Conservation (phyloP, 2,888 invertebrate genomes). For the Synanthedon formicaeformis region DNA sequence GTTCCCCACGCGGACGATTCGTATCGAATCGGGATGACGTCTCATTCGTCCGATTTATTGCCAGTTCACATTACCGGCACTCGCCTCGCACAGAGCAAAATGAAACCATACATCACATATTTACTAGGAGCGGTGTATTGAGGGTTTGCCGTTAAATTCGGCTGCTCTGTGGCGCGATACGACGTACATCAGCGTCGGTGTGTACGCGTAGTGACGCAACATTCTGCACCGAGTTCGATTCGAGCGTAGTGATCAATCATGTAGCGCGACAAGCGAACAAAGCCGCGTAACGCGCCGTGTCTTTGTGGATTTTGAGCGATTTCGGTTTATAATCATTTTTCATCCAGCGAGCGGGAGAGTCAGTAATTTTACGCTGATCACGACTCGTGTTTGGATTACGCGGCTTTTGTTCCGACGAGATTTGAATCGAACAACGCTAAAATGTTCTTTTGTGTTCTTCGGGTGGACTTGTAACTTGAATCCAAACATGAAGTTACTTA, state of each 20-base stretch:
- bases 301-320: constrained; percentile 65
- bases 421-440: neutral
- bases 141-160: neutral
- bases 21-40: constrained; percentile 64
- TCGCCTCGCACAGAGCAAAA: constrained; percentile 5
- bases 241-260: constrained; percentile 46
- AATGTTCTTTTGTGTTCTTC: neutral
- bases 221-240: constrained; percentile 56
- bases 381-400: constrained; percentile 13
- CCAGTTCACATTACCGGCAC: constrained; percentile 27
- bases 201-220: constrained; percentile 54
- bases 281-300: constrained; percentile 66
- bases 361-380: constrained; percentile 53
- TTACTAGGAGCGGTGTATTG: neutral
- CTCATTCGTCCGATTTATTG: constrained; percentile 64
- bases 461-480: too few species aligned
- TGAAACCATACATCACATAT: neutral
- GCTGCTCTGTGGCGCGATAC: constrained; percentile 21
- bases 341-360: constrained; percentile 25
- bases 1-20: constrained; percentile 47
- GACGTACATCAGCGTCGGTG: constrained; percentile 13
- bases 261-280: constrained; percentile 54
- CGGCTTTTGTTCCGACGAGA: constrained; percentile 1
- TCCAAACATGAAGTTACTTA: too few species aligned
- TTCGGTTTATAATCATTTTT: constrained; percentile 63